Conservation (phyloP, 2,797 vertebrate species). For the Peromyscus melanophrys region DNA sequence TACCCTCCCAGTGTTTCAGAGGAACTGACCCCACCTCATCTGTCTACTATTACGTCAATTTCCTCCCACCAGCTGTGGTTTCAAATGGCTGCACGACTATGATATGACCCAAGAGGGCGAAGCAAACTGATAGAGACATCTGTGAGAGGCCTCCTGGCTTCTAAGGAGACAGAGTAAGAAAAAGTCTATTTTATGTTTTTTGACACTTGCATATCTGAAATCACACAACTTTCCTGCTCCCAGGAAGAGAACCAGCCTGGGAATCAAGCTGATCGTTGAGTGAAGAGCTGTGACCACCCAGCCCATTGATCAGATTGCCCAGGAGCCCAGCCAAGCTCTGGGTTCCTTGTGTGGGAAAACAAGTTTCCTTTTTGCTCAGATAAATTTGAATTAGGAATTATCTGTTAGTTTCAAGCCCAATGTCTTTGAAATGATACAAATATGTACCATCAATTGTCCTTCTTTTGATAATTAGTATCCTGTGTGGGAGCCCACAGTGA, state of each 20-base stretch:
- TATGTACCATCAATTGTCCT: conserved; percentile 4
- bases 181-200: conserved; percentile 39
- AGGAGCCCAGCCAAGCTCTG: not conserved
- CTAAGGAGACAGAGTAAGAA: conserved; percentile 31
- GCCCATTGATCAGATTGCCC: not conserved
- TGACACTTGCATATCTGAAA: conserved; percentile 63
- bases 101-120: not conserved
- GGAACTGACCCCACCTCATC: not conserved
- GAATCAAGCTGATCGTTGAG: conserved; percentile 12
- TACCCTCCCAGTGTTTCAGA: not conserved
- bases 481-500: too few relatives aligned
- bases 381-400: conserved; percentile 64
- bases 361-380: conserved; percentile 18
- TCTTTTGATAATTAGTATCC: conserved; percentile 24
- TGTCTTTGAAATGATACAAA: conserved; percentile 46
- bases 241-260: conserved; percentile 7
- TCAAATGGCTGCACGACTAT: not conserved
- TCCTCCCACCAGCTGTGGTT: not conserved
- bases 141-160: conserved; percentile 37
- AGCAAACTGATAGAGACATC: not conserved
- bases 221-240: not conserved
- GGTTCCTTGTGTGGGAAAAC: not conserved
- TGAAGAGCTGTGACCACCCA: not conserved
- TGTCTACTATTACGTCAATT: not conserved
- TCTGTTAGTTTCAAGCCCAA: conserved; percentile 53